Base-by-base conservation (phyloP, 1,140 invertebrate genomes). In the Pogonognathellus flavescens region DNA sequence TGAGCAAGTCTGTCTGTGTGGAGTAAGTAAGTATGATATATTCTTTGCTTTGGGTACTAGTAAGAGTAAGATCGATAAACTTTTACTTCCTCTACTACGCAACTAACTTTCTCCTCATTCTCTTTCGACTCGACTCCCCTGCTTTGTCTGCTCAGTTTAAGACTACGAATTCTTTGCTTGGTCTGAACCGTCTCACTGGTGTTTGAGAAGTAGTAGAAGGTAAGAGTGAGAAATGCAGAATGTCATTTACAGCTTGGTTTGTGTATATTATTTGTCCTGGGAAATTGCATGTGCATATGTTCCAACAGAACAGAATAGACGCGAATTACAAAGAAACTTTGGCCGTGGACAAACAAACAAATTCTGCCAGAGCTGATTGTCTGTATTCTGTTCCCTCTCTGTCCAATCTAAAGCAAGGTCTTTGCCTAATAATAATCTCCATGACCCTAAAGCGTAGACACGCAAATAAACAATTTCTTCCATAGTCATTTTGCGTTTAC, bases 221-320 rank as follows among this genome's bases (percentile, higher is more conserved):
- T 50, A 76, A 76, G 20, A 66, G 22, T 66, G 62, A 66, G 62
- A 76, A 49, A 76, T 41, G 70, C 31, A 76, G 70, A 16, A 76
- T 76, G 70, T 50, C 70, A 76, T 76, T 76, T 76, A 76, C 14
- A 49, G 41, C 31, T 57, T n/a, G 53, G 53, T 76, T 49, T 76
- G 70, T 76, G 41, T 76, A 76, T 76, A 31, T 76, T 76, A 76
- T 76, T 76, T 76, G 70, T 76, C 70, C 70, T 76, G 70, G 70
- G 70, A 76, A 76, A 76, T 76, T 76, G 70, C 70, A 76, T 76
- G 70, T 76, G 70, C 70, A 76, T 76, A 76, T 25, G 62, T 16
- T 55, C 2, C 6, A n/a, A 62, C 2, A 62, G 59, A 18, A 62
- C 1, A 20, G 59, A 62, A 62, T 20, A 62, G 20, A 18, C 14